Evolutionary conservation across 2,113 vertebrate genomes (phyloP), one percentile per base, ranked within the genome.

Genomic region (human (Homo sapiens)): DNA sequence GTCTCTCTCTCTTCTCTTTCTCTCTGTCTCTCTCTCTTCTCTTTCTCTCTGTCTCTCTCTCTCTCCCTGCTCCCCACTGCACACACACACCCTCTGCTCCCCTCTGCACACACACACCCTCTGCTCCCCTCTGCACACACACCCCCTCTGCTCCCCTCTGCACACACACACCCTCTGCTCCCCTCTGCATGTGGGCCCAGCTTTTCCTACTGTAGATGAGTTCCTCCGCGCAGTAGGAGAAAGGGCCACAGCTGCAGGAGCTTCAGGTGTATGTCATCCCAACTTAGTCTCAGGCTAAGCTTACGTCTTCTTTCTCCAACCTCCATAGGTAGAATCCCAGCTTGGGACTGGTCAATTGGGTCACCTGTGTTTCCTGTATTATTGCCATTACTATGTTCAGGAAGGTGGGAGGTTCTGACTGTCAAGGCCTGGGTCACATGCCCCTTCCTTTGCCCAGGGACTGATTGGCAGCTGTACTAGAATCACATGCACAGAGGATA

Each of bases 161-260:
- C 25, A 14, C 40, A 40, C 78, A 32, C 57, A 72, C 50, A 50
- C 89, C 7, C 6, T 25, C 80, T 43, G 8, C 40, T 43, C 11
- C 35, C 38, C 10, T 45, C 48, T 43, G 13, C 25, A 7, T n/a
- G 30, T 5, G 23, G 75, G 13, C 8, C 84, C 20, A 27, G 78
- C 13, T 61, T 84, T 68, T 90, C 9, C 64, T 27, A 1, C 57
- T 22, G 0, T 7, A 14, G 57, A 6, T 9, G 61, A 45, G 23
- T 13, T 7, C 61, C 14, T 32, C 50, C 2, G 0, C 2, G n/a
- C 35, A 16, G n/a, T 3, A 20, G 23, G 27, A 48, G 22, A 66
- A 30, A 1, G 5, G 22, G 35, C n/a, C 48, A 6, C 7, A 20
- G 45, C 20, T 7, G 5, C 73, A 61, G 48, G n/a, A 76, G 10